phyloP scores from a whole-genome alignment of 2,797 vertebrate species.

The Champsocephalus esox region DNA sequence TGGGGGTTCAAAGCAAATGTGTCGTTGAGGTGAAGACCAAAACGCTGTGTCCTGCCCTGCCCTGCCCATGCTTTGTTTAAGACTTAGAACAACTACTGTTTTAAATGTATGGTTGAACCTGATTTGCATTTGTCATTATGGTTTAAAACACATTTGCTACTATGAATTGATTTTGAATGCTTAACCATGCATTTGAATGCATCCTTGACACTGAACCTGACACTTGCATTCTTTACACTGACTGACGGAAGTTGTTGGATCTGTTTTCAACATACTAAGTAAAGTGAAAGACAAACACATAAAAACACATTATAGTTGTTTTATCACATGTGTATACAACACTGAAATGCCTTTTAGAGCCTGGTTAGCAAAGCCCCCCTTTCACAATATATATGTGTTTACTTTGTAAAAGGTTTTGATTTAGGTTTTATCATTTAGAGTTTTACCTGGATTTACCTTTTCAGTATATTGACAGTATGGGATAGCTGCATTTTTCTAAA shows the following conservation, averaged over 20 bases:
- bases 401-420: neutral
- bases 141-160: slow-evolving; percentile 41
- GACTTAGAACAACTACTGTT: slow-evolving; percentile 2
- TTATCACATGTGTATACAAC: neutral
- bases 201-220: slow-evolving; percentile 36
- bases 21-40: neutral
- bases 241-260: slow-evolving; percentile 10
- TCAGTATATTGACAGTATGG: neutral
- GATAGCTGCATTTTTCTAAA: neutral
- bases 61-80: neutral
- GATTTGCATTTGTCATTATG: slow-evolving; percentile 63
- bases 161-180: slow-evolving; percentile 39
- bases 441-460: neutral
- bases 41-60: too few relatives aligned
- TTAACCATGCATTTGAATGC: slow-evolving; percentile 70
- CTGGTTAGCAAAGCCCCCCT: neutral
- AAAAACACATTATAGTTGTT: neutral
- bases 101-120: slow-evolving; percentile 10
- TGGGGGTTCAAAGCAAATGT: neutral
- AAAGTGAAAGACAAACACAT: neutral
- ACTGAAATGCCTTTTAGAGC: too few relatives aligned
- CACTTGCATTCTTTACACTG: slow-evolving; percentile 14
- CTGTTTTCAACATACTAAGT: slow-evolving; percentile 1
- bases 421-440: neutral
- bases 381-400: neutral